These are phyloP conservation scores for Ariolimax columbianus DNA, from an alignment of 2,888 invertebrate species.

Conservation along the genomic window DNA sequence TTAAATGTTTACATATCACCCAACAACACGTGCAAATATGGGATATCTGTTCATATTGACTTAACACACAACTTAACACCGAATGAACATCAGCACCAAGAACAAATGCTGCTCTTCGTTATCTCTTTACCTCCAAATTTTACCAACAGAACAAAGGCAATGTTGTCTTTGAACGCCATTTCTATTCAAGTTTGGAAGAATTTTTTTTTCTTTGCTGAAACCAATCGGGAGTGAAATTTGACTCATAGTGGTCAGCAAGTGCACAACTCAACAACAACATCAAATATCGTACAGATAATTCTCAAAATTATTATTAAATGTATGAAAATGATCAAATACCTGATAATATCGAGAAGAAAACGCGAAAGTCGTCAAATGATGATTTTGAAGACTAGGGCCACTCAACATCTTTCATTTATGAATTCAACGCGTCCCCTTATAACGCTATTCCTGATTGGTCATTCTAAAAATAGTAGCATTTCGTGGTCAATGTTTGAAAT, in stretches of 20 bases:
- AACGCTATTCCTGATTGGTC: slow-evolving; percentile 60
- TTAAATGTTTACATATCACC: slow-evolving; percentile 34
- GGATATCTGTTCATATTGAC: not conserved
- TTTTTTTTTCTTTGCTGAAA: slow-evolving; percentile 68
- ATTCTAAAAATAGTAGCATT: slow-evolving; percentile 43
- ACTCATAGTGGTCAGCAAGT: slow-evolving; percentile 32
- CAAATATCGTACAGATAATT: not conserved
- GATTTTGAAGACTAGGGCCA: slow-evolving; percentile 76
- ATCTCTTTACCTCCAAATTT: not conserved
- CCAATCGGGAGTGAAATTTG: slow-evolving; percentile 61
- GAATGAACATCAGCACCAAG: not conserved
- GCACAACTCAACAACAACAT: not conserved
- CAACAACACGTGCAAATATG: slow-evolving; percentile 34
- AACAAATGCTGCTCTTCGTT: not conserved
- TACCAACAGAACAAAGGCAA: slow-evolving; percentile 58
- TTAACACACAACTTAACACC: not conserved
- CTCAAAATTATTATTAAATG: slow-evolving; percentile 14
- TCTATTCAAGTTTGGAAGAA: slow-evolving; percentile 71
- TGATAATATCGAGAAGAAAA: slow-evolving; percentile 26
- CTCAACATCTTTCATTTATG: slow-evolving; percentile 76
- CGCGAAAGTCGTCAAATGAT: slow-evolving; percentile 65
- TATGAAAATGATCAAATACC: slow-evolving; percentile 46
- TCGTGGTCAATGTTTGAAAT: not conserved
- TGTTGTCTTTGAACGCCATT: slow-evolving; percentile 76
- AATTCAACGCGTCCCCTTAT: slow-evolving; percentile 39